phyloP scores from a whole-genome alignment of 1,140 invertebrate genomes.

The Papilio aristodemus region DNA sequence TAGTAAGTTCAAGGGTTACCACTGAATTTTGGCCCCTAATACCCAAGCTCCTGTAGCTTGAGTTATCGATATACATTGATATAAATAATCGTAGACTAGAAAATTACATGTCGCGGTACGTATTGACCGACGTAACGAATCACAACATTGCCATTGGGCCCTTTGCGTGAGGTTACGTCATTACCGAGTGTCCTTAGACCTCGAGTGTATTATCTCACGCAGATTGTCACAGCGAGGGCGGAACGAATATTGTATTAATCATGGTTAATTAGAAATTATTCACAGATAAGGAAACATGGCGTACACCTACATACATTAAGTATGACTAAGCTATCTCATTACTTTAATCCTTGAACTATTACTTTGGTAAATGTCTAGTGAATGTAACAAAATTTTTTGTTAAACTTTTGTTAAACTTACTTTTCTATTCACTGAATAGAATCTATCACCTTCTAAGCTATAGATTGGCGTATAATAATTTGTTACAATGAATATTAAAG shows the following conservation, averaged over 20 bases:
- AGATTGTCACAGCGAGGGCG: not conserved
- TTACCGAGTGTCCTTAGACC: constrained; percentile 15
- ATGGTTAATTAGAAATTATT: constrained; percentile 32
- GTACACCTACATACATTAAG: not conserved
- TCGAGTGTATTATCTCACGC: not conserved
- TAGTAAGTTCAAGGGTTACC: too few relatives aligned
- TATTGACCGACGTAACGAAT: constrained; percentile 26
- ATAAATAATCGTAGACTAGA: too few relatives aligned
- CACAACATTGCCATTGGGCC: constrained; percentile 23
- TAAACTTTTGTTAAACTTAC: too few relatives aligned
- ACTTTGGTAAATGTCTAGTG: not conserved
- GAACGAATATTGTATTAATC: constrained; percentile 26
- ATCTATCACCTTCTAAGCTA: too few relatives aligned
- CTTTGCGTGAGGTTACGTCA: constrained; percentile 2
- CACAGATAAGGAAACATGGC: constrained; percentile 7
- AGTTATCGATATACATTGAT: too few relatives aligned
- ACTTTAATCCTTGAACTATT: constrained; percentile 10
- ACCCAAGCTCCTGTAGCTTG: too few relatives aligned
- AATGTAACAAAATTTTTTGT: too few relatives aligned
- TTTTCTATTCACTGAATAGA: too few relatives aligned
- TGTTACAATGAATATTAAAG: too few relatives aligned
- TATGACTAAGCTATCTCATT: not conserved
- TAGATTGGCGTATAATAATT: too few relatives aligned
- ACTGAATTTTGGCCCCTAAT: too few relatives aligned
- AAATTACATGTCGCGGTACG: too few relatives aligned